These are phyloP conservation scores for Poeciliopsis gracilis DNA, from an alignment of 2,797 vertebrate genomes.

Conservation along the genomic window DNA sequence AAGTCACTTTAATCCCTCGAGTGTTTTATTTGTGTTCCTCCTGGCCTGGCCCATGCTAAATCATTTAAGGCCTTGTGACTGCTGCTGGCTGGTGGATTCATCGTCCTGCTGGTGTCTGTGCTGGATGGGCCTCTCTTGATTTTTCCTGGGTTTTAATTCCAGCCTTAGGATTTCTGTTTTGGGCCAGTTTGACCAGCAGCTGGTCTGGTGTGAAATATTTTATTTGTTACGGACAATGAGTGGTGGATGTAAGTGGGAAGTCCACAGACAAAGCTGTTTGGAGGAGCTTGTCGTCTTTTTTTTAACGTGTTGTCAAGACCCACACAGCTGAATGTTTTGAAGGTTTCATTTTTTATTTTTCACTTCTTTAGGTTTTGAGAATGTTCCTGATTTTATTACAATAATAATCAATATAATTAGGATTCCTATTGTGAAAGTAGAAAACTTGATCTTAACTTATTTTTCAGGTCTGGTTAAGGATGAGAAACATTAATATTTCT, in stretches of 20 bases:
- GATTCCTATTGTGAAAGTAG: not conserved
- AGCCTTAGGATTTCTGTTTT: constrained; percentile 22
- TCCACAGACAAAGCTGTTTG: constrained; percentile 25
- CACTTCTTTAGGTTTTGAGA: constrained; percentile 47
- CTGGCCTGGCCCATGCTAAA: constrained; percentile 46
- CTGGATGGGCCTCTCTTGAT: constrained; percentile 25
- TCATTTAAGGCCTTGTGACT: constrained; percentile 50
- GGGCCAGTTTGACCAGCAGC: constrained; percentile 29
- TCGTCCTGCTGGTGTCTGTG: constrained; percentile 36
- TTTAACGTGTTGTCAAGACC: constrained; percentile 38
- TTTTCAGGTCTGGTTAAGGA: not conserved
- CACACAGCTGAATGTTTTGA: constrained; percentile 34
- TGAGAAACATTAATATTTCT: not conserved
- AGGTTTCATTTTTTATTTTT: constrained; percentile 37
- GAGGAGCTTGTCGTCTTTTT: constrained; percentile 28
- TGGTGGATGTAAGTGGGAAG: constrained; percentile 13
- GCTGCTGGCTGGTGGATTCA: constrained; percentile 35
- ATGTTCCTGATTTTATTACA: constrained; percentile 19
- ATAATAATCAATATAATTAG: not conserved
- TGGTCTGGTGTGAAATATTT: constrained; percentile 25
- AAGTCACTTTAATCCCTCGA: constrained; percentile 42
- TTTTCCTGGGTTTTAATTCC: constrained; percentile 18
- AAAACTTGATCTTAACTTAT: not conserved
- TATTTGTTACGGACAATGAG: constrained; percentile 25
- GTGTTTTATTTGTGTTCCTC: constrained; percentile 26